These are phyloP conservation scores for Troides aeacus DNA, from an alignment of 2,888 invertebrate genomes.

Conservation along the genomic window DNA sequence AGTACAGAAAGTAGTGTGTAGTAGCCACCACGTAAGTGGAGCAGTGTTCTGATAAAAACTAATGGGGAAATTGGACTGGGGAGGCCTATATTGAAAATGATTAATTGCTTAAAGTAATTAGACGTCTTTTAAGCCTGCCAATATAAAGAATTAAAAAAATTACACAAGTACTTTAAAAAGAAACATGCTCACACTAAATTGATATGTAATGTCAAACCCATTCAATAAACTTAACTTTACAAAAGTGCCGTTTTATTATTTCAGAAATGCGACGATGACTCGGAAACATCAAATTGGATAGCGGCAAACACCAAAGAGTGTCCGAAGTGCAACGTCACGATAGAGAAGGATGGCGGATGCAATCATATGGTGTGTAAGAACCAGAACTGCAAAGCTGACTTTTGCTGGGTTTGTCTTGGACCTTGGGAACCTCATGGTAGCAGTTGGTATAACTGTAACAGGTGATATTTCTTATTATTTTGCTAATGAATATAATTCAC, in stretches of 20 bases:
- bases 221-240: background rate
- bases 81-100: too few species aligned
- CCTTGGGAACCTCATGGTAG: slow-evolving; percentile 99
- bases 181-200: background rate
- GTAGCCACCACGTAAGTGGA: too few species aligned
- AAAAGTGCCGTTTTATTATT: background rate
- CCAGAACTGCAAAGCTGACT: slow-evolving; percentile 97
- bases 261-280: slow-evolving; percentile 97
- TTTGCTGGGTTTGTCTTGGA: slow-evolving; percentile 99
- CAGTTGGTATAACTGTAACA: slow-evolving; percentile 99
- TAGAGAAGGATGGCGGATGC: slow-evolving; percentile 98
- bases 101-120: too few species aligned
- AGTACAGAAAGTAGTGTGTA: too few species aligned
- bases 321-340: slow-evolving; percentile 98
- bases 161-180: too few species aligned
- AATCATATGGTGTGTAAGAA: slow-evolving; percentile 99
- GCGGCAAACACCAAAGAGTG: slow-evolving; percentile 99
- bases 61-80: too few species aligned
- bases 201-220: background rate
- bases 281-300: slow-evolving; percentile 99
- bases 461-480: slow-evolving; percentile 59
- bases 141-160: too few species aligned
- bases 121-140: too few species aligned
- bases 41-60: too few species aligned
- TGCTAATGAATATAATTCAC: background rate